These are phyloP conservation scores for Bombylius discolor DNA, from an alignment of 2,888 invertebrate genomes.

Conservation along the genomic window DNA sequence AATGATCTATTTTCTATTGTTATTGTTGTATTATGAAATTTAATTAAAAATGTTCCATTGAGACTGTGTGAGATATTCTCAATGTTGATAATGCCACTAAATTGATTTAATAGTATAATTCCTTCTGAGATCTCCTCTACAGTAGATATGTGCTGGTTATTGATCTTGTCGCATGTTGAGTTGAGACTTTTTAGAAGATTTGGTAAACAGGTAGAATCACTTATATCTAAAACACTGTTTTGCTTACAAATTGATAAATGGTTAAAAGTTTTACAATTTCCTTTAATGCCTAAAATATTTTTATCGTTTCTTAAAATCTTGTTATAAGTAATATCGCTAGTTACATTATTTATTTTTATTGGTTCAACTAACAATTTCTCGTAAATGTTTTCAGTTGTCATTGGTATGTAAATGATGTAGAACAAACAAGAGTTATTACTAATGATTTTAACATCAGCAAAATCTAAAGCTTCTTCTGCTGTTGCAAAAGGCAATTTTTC, in stretches of 20 bases:
- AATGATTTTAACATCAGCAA: slow-evolving; percentile 14
- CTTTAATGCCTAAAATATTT: slow-evolving; percentile 11
- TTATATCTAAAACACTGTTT: slow-evolving; percentile 9
- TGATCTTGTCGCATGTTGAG: slow-evolving; percentile 8
- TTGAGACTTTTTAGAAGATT: slow-evolving; percentile 11
- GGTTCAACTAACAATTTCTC: slow-evolving; percentile 8
- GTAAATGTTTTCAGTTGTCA: slow-evolving; percentile 10
- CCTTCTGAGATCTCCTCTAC: slow-evolving; percentile 3
- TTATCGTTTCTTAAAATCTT: background rate
- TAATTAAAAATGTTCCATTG: no score
- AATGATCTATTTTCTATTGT: slow-evolving; percentile 6
- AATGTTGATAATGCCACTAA: background rate
- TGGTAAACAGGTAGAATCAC: slow-evolving; percentile 11
- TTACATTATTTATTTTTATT: slow-evolving; percentile 7
- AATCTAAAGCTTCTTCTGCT: slow-evolving; percentile 15
- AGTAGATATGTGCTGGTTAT: slow-evolving; percentile 5
- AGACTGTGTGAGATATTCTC: slow-evolving; percentile 3
- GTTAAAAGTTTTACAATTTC: slow-evolving; percentile 10
- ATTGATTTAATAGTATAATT: slow-evolving; percentile 7
- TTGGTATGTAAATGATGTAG: slow-evolving; percentile 14
- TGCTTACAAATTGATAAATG: slow-evolving; percentile 9
- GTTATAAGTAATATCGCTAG: slow-evolving; percentile 8
- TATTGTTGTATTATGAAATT: slow-evolving; percentile 11
- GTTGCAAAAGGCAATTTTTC: slow-evolving; percentile 13
- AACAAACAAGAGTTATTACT: slow-evolving; percentile 12